phyloP scores from a whole-genome alignment of 2,888 invertebrate genomes.

The Tanytarsus gracilentus region DNA sequence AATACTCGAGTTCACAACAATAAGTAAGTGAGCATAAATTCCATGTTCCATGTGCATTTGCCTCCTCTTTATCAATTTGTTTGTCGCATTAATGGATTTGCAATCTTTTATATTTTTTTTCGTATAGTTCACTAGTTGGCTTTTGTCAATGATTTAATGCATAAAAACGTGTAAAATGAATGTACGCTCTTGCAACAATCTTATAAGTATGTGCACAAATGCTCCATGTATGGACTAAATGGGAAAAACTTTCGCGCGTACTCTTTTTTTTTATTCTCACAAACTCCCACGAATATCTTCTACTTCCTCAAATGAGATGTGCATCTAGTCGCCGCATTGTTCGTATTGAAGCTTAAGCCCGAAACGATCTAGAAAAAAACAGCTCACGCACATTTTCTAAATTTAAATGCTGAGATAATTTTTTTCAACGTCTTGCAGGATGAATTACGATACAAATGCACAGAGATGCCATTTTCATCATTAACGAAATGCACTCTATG shows the following conservation, averaged over 20 bases:
- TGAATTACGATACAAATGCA: too few relatives aligned
- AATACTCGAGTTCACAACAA: too few relatives aligned
- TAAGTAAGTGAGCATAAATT: neutral
- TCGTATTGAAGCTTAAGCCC: neutral
- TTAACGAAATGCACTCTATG: too few relatives aligned
- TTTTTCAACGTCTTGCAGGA: too few relatives aligned
- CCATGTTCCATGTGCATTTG: conserved; percentile 13
- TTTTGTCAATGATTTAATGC: conserved; percentile 21
- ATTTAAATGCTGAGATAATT: neutral
- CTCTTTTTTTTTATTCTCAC: neutral
- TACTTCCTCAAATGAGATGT: neutral
- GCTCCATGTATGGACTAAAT: conserved; percentile 11
- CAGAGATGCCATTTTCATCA: too few relatives aligned
- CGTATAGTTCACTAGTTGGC: too few relatives aligned
- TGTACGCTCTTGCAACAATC: neutral
- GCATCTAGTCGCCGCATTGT: neutral
- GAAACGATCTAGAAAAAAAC: neutral
- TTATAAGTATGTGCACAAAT: neutral
- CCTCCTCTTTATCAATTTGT: conserved; percentile 27
- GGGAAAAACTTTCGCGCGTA: too few relatives aligned
- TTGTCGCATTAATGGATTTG: conserved; percentile 20
- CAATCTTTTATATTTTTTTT: neutral
- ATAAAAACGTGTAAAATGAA: conserved; percentile 19
- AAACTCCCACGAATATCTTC: neutral
- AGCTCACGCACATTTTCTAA: neutral